A percentile compares a stretch with the other conserved stretches of the same genome.
Conservation (phyloP, 2,888 invertebrate genomes). For the Nymphalis urticae region DNA sequence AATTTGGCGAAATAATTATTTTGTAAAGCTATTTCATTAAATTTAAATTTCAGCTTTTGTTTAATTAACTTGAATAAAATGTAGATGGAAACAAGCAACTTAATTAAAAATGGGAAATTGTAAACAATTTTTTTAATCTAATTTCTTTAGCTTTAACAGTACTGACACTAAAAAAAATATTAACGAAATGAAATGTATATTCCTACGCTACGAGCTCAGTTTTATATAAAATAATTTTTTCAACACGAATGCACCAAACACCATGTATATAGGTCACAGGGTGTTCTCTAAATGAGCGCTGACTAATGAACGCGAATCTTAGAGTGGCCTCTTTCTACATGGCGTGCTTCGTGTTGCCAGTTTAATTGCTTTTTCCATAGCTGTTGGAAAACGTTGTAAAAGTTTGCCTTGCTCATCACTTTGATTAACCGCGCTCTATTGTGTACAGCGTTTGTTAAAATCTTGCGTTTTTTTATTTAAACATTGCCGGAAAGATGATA, state of each 20-base stretch:
- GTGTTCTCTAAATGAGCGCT: slow-evolving; percentile 47
- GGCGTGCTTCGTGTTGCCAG: slow-evolving; percentile 36
- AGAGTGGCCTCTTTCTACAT: slow-evolving; percentile 45
- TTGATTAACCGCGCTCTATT: slow-evolving; percentile 22
- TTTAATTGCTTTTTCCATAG: slow-evolving; percentile 40
- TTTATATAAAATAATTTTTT: slow-evolving; percentile 19
- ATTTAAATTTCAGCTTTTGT: too few species aligned
- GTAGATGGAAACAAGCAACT: neutral
- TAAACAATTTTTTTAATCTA: neutral
- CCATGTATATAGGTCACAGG: slow-evolving; percentile 45
- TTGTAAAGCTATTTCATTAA: too few species aligned
- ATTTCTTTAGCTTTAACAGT: neutral
- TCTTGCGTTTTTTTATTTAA: neutral
- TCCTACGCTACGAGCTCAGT: neutral
- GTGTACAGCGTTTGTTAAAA: slow-evolving; percentile 2
- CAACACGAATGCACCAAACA: slow-evolving; percentile 32
- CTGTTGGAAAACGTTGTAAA: slow-evolving; percentile 19
- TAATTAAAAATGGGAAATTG: neutral
- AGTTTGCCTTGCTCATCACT: slow-evolving; percentile 21
- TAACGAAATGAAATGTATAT: slow-evolving; percentile 5
- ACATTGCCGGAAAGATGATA: neutral
- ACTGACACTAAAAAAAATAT: neutral
- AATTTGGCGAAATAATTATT: too few species aligned
- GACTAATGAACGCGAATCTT: slow-evolving; percentile 49
- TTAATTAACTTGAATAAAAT: neutral